These are phyloP conservation scores for Rhagoletis zephyria DNA, from an alignment of 1,140 invertebrate genomes.

Conservation along the genomic window DNA sequence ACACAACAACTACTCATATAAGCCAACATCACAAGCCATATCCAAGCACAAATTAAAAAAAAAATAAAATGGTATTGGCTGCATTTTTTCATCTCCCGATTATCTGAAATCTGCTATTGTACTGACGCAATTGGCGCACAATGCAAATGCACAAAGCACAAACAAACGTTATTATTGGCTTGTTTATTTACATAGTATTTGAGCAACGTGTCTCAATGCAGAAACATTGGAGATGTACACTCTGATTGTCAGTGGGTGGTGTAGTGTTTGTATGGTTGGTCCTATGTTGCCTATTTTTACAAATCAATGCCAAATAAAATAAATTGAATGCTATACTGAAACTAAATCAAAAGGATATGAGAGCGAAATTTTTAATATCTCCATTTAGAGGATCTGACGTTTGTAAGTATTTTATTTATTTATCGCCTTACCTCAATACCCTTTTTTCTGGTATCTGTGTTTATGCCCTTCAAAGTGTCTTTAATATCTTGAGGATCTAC, in stretches of 20 bases:
- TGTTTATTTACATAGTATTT: background rate
- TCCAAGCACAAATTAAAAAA: background rate
- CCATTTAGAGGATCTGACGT: too few relatives aligned
- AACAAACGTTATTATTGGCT: background rate
- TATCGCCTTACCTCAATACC: slow-evolving; percentile 67
- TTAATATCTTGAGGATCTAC: slow-evolving; percentile 65
- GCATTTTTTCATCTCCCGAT: slow-evolving; percentile 22
- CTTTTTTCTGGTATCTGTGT: slow-evolving; percentile 65
- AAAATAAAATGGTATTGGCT: background rate
- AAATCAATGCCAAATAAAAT: background rate
- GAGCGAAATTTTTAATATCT: too few relatives aligned
- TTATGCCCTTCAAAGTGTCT: slow-evolving; percentile 68
- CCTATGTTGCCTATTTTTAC: background rate
- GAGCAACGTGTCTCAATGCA: background rate
- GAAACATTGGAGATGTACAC: background rate
- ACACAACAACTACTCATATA: slow-evolving; percentile 13
- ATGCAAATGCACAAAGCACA: slow-evolving; percentile 7
- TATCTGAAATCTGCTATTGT: background rate
- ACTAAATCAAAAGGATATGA: too few relatives aligned
- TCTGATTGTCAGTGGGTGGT: background rate
- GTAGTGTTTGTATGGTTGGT: background rate
- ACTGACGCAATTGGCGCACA: background rate
- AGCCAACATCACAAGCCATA: background rate
- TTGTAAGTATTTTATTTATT: too few relatives aligned
- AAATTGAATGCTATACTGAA: too few relatives aligned